Evolutionary conservation across 64 coral and sea anemone species (phyloP).

Genomic region (Stylophora pistillata): DNA sequence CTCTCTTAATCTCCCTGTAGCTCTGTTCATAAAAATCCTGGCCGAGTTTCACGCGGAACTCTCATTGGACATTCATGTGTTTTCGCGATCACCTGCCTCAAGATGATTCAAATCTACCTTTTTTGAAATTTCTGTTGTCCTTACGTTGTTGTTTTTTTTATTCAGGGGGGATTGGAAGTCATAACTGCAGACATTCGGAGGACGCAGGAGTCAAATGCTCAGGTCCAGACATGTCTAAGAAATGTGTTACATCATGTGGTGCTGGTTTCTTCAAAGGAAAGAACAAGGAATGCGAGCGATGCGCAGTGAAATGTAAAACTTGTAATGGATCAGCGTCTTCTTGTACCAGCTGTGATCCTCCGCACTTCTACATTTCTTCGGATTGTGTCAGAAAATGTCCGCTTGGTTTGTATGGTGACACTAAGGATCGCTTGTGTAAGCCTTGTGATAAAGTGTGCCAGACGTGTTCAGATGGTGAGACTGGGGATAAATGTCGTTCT

Average conservation of each 20-base stretch:
- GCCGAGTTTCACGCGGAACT: too few relatives aligned
- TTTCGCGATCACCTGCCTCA: not conserved
- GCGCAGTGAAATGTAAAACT: constrained; percentile 50
- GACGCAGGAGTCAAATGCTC: constrained; percentile 69
- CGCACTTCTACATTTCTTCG: constrained; percentile 23
- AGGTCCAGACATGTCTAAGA: constrained; percentile 75
- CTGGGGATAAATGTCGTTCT: constrained; percentile 31
- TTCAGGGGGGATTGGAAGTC: constrained; percentile 53
- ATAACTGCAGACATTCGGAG: constrained; percentile 84
- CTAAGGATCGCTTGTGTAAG: constrained; percentile 2
- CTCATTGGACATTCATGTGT: too few relatives aligned
- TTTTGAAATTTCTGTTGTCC: not conserved
- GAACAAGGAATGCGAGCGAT: constrained; percentile 50
- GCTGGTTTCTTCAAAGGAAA: constrained; percentile 51
- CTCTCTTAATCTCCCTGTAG: too few relatives aligned
- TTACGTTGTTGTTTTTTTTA: not conserved
- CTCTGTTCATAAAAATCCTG: too few relatives aligned
- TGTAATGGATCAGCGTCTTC: constrained; percentile 40
- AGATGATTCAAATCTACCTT: not conserved
- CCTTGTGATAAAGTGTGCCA: constrained; percentile 36
- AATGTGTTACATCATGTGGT: constrained; percentile 57
- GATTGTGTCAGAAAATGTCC: constrained; percentile 59
- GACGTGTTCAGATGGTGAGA: constrained; percentile 57
- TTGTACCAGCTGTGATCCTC: constrained; percentile 51
- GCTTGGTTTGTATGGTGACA: constrained; percentile 50